Base-by-base conservation (phyloP, 2,797 vertebrate species). In the Discoglossus pictus region DNA sequence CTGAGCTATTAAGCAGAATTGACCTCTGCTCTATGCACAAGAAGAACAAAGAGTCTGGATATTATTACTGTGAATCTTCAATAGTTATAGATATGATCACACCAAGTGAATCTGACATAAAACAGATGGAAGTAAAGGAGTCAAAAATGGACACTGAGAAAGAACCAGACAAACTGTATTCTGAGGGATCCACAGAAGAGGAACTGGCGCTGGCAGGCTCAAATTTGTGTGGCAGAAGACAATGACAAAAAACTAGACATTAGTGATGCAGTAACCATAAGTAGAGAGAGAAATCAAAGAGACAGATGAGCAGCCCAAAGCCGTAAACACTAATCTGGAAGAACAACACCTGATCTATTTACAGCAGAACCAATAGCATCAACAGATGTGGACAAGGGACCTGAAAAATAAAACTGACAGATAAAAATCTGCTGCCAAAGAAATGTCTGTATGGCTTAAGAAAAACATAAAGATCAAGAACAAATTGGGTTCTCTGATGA, bases 1-100 rank as follows among this genome's bases (percentile, higher is more conserved):
- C 35, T 11, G 74, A 83, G 54, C 23, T 76, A 31, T 66, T 86
- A 15, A 59, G 16, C 21, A 69, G 27, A 40, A 73, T 76, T 60
- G 80, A 81, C 64, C 80, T 85, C 16, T 84, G 80, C 7, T 78
- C 81, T 34, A 80, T 82, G 79, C 78, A 31, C 13, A 80, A 82
- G 52, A 80, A 83, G 65, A 73, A 80, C 61, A 80, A 82, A 40
- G 62, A 78, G 35, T 82, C 81, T 73, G 79, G 75, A 20, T 84
- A 74, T 17, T 78, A 79, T 25, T 43, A 72, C 0, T 81, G 75
- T 0, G 80, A 82, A 36, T 77, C 50, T 13, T 82, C 76, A 12
- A 65, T 78, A 38, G n/a, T 50, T 1, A 40, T 82, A 70, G 51
- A 24, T 10, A 43, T 43, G 11, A 2, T 6, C 0, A 15, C 7